phyloP scores from a whole-genome alignment of 2,113 vertebrate species.

The Rhabdomys dilectus region DNA sequence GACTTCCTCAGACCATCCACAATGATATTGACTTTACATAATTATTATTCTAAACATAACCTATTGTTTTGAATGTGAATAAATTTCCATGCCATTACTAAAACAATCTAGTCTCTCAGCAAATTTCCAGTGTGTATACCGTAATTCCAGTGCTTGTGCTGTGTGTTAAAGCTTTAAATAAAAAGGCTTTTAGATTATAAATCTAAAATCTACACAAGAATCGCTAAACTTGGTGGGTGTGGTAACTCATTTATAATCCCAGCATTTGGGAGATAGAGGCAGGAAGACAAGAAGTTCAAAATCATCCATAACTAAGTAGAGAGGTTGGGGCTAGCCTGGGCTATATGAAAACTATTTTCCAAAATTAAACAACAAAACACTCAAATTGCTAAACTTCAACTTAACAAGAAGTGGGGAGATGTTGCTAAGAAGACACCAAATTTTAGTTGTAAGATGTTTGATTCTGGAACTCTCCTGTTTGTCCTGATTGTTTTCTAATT shows the following conservation, averaged over 20 bases:
- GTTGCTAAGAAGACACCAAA: not conserved
- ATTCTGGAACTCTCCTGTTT: not conserved
- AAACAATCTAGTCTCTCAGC: not conserved
- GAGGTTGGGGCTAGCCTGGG: not conserved
- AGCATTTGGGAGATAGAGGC: not conserved
- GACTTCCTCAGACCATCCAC: not conserved
- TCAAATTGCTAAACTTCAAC: not conserved
- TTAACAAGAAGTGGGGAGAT: not conserved
- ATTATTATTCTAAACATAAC: not conserved
- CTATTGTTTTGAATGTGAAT: not conserved
- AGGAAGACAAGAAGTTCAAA: not conserved
- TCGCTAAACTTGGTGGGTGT: not conserved
- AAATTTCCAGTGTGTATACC: not conserved
- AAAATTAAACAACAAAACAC: not conserved
- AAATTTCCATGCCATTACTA: not conserved
- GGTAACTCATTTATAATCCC: not conserved
- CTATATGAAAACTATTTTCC: not conserved
- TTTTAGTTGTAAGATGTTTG: not conserved
- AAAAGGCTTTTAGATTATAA: slow-evolving; percentile 4
- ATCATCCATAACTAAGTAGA: not conserved
- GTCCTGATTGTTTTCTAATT: not conserved
- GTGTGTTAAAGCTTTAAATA: not conserved
- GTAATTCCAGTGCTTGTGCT: not conserved
- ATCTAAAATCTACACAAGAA: not conserved
- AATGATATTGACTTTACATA: not conserved